A percentile compares a stretch with the other conserved stretches of the same genome.
phyloP scores from a whole-genome alignment of 2,113 vertebrate genomes.

The Corydoras maculifer region DNA sequence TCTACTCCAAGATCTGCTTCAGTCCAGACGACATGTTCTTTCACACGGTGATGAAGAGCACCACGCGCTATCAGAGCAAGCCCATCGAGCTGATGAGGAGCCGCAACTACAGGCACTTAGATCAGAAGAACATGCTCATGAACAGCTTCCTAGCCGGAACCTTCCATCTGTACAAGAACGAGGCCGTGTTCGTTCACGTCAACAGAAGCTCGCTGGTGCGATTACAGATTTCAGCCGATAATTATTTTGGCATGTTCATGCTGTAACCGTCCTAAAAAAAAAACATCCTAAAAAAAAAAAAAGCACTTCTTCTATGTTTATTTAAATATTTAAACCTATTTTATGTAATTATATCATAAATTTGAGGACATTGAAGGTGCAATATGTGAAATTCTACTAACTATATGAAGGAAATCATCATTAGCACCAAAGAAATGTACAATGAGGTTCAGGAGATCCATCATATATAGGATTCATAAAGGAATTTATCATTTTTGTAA shows the following conservation, averaged over 20 bases:
- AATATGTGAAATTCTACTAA: too few relatives aligned
- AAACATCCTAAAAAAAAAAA: background rate
- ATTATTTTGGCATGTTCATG: constrained; percentile 76
- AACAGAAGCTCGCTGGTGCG: constrained; percentile 42
- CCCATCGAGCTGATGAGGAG: constrained; percentile 57
- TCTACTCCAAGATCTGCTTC: constrained; percentile 76
- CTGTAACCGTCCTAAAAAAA: too few relatives aligned
- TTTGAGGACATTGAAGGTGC: background rate
- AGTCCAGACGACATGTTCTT: constrained; percentile 14
- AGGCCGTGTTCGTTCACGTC: constrained; percentile 66
- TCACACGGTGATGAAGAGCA: constrained; percentile 56
- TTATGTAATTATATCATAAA: background rate
- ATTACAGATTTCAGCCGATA: constrained; percentile 40
- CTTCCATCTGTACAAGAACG: constrained; percentile 59
- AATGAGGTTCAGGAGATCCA: too few relatives aligned
- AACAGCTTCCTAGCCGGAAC: constrained; percentile 73
- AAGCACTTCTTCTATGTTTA: background rate
- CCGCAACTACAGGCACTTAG: constrained; percentile 22
- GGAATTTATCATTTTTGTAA: too few relatives aligned
- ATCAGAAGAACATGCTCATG: constrained; percentile 9
- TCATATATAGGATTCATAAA: too few relatives aligned
- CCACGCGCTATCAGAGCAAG: constrained; percentile 35
- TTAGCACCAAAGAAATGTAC: background rate
- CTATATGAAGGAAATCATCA: background rate
- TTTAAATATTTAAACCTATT: background rate